These are phyloP conservation scores for Reticulitermes speratus DNA, from an alignment of 1,140 invertebrate genomes.

Conservation along the genomic window DNA sequence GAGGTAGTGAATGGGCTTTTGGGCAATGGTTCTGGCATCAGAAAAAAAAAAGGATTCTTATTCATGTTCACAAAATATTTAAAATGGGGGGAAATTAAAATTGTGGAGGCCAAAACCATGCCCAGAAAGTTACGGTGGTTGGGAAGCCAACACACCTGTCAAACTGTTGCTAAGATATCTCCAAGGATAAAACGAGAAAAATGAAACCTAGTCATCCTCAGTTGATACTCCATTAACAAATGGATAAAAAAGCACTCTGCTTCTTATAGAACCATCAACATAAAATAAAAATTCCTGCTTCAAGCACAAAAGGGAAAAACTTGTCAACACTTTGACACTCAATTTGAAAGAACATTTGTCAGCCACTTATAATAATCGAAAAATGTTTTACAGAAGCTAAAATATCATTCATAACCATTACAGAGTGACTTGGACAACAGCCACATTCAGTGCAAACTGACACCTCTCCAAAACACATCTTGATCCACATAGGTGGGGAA, in stretches of 20 bases:
- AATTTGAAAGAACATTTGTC: not conserved
- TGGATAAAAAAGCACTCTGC: not conserved
- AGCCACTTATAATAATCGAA: not conserved
- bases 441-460: not conserved
- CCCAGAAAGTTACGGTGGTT: not conserved
- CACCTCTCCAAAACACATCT: not conserved
- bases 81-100: not conserved
- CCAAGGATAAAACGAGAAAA: not conserved
- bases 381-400: not conserved
- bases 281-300: not conserved
- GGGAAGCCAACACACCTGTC: not conserved
- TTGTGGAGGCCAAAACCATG: not conserved
- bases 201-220: not conserved
- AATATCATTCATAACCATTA: not conserved
- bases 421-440: not conserved
- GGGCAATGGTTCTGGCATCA: not conserved
- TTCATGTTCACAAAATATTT: not conserved
- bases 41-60: not conserved
- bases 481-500: constrained; percentile 14
- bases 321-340: not conserved
- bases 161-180: not conserved
- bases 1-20: constrained; percentile 8
- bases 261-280: not conserved
- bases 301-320: not conserved
- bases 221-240: not conserved